These are phyloP conservation scores for Mirza zaza DNA, from an alignment of 2,113 vertebrate species.

Conservation along the genomic window DNA sequence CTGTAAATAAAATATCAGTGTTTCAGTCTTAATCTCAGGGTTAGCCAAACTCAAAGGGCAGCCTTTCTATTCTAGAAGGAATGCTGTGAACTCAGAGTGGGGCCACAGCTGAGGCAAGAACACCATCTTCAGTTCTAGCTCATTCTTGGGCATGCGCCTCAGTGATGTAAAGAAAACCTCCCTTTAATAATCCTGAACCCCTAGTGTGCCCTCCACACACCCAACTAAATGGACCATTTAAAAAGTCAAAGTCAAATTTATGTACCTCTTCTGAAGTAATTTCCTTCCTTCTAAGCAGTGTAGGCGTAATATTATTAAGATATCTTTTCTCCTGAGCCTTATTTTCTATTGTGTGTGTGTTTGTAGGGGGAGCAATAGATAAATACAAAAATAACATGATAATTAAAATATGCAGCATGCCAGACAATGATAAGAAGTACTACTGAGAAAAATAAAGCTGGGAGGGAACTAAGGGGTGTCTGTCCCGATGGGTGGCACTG, in stretches of 20 bases:
- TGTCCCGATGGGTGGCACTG: neutral
- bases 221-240: neutral
- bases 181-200: neutral
- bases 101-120: neutral
- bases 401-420: neutral
- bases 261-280: neutral
- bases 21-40: neutral
- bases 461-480: neutral
- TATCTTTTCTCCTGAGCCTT: neutral
- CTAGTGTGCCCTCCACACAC: neutral
- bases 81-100: neutral
- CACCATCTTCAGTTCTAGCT: neutral
- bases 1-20: slow-evolving; percentile 1
- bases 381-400: slow-evolving; percentile 27
- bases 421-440: neutral
- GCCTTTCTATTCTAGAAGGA: neutral
- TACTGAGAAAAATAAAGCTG: neutral
- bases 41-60: neutral
- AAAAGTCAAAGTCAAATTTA: slow-evolving; percentile 20
- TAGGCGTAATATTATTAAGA: neutral
- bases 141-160: neutral
- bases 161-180: neutral
- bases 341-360: neutral
- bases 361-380: neutral
- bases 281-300: neutral